Evolutionary conservation across 2,888 invertebrate species (phyloP), one percentile per base, ranked within the genome.

Genomic region (Leptinotarsa haldemani): DNA sequence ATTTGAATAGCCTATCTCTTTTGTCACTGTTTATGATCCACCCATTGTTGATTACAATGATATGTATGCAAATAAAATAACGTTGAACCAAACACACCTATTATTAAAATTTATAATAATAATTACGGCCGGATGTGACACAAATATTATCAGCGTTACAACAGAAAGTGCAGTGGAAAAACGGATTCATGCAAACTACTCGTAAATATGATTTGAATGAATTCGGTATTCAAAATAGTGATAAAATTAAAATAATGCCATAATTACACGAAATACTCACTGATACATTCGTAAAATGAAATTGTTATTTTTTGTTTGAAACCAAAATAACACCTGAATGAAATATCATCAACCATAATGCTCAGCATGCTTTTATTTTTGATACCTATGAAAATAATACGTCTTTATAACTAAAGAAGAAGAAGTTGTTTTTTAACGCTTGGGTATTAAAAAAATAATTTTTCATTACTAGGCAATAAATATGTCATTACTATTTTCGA

Each of bases 71-170:
- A 74, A 73, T 78, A 73, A 74, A 77, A 79, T 78, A 78, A 73
- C 78, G 78, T 77, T 75, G 61, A 69, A 69, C 56, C 80, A 78
- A 80, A 80, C 80, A 78, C 80, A 75, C 80, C 78, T 80, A 81
- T 80, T 78, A 77, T 75, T 77, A 74, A 78, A 74, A 74, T 73
- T 74, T 78, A 72, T 52, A 76, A 76, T 75, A 56, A 75, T 78
- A 73, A 74, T 76, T 73, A 71, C 70, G 22, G 70, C 75, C 74
- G 79, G 80, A 79, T 77, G 71, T 78, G 79, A 78, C 78, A 80
- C 73, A 77, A 78, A 80, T 79, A 78, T 74, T 73, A 74, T 77
- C 73, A 64, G 64, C 65, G 68, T 75, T 76, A 75, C 73, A 67
- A 71, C 72, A 77, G 70, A 69, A 74, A 76, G 72, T 67, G 25